Evolutionary conservation across 2,797 vertebrate genomes (phyloP).

Genomic region (Numenius phaeopus): DNA sequence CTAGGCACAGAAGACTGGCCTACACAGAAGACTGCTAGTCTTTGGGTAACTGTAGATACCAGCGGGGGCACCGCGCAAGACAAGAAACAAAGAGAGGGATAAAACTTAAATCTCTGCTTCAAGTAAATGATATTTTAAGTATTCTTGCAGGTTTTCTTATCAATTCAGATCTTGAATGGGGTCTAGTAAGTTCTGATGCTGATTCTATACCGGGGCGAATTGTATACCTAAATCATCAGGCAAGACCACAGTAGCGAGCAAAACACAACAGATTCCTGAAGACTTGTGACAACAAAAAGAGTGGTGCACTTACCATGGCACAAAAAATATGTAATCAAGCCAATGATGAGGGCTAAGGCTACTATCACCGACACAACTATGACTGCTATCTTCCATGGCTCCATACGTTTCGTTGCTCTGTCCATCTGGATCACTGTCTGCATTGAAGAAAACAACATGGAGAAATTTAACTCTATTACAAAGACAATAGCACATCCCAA

Average conservation of each 20-base stretch:
- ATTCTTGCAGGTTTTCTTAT: not conserved
- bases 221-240: not conserved
- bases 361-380: slow-evolving; percentile 16
- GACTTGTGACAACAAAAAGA: not conserved
- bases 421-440: slow-evolving; percentile 21
- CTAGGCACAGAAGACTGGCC: not conserved
- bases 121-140: not conserved
- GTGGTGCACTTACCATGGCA: slow-evolving; percentile 62
- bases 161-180: not conserved
- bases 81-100: not conserved
- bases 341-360: slow-evolving; percentile 57
- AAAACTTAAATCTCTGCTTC: not conserved
- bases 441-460: not conserved
- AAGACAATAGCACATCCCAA: not conserved
- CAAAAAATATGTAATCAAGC: slow-evolving; percentile 72
- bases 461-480: not conserved
- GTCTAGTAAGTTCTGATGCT: not conserved
- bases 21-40: not conserved
- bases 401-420: slow-evolving; percentile 13
- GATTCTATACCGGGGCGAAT: not conserved
- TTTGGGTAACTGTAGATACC: not conserved
- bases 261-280: not conserved
- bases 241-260: not conserved
- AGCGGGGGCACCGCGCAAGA: not conserved
- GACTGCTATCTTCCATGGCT: slow-evolving; percentile 71